Evolutionary conservation across 2,888 invertebrate genomes (phyloP).

Genomic region (Cyrtodaria siliqua): DNA sequence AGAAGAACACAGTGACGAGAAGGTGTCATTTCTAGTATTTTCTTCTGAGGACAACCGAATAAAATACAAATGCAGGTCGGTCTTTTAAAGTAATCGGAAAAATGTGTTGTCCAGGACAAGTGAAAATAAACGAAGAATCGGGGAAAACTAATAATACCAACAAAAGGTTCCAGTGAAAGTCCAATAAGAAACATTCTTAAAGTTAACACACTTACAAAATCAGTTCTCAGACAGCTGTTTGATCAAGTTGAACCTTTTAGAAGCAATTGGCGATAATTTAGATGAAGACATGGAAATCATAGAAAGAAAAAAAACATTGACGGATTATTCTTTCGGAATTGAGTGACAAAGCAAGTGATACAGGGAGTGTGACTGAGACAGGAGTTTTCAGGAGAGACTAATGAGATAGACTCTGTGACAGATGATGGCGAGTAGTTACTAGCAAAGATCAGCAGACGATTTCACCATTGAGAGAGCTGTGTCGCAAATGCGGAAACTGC

Average conservation of each 20-base stretch:
- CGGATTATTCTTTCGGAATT: too few species aligned
- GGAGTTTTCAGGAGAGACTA: too few species aligned
- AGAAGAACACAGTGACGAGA: too few species aligned
- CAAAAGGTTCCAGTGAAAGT: conserved; percentile 1
- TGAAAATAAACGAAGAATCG: too few species aligned
- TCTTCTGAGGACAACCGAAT: too few species aligned
- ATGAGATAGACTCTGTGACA: too few species aligned
- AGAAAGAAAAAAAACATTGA: too few species aligned
- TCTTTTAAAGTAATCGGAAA: not conserved
- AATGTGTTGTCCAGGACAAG: not conserved
- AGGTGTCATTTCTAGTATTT: too few species aligned
- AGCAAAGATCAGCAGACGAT: not conserved
- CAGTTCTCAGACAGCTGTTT: too few species aligned
- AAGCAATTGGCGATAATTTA: not conserved
- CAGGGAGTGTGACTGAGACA: too few species aligned
- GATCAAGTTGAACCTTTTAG: not conserved
- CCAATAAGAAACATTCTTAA: not conserved
- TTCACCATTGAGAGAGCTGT: not conserved
- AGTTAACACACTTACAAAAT: conserved; percentile 15
- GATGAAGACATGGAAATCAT: not conserved
- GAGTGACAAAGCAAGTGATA: too few species aligned
- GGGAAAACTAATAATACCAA: conserved; percentile 8
- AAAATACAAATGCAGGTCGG: too few species aligned
- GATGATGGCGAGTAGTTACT: not conserved
- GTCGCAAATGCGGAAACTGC: not conserved